Evolutionary conservation across 2,113 vertebrate genomes (phyloP).

Genomic region (Leptobrachium ailaonicum): DNA sequence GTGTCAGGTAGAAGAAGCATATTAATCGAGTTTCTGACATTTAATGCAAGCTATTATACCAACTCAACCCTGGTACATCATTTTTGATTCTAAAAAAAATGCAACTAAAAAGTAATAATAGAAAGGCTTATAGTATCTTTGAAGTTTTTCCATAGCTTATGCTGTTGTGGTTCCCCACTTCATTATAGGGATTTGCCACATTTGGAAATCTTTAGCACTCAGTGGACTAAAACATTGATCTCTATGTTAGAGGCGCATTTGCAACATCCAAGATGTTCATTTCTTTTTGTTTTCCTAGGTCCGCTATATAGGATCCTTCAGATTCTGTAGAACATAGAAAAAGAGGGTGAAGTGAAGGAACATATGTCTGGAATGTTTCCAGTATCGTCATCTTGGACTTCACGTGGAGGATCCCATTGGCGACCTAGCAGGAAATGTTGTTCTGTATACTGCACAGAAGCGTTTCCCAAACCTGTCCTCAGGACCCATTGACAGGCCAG

Average conservation of each 20-base stretch:
- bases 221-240: background rate
- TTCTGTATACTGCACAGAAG: too few relatives aligned
- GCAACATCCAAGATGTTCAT: background rate
- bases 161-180: background rate
- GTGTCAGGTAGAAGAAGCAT: slow-evolving; percentile 43
- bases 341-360: too few relatives aligned
- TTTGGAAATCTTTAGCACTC: background rate
- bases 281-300: background rate
- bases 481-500: too few relatives aligned
- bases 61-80: slow-evolving; percentile 9
- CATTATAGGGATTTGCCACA: background rate
- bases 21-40: slow-evolving; percentile 42
- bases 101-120: background rate
- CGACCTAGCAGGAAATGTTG: too few relatives aligned
- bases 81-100: slow-evolving; percentile 31
- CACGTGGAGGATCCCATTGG: too few relatives aligned
- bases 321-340: too few relatives aligned
- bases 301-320: too few relatives aligned
- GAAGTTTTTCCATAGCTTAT: background rate
- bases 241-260: background rate
- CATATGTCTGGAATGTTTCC: too few relatives aligned
- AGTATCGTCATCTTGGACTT: too few relatives aligned
- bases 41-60: slow-evolving; percentile 38
- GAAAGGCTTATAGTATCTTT: background rate
- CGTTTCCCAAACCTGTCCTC: too few relatives aligned